Conservation (phyloP, 1,140 invertebrate species). For the Dreissena polymorpha region DNA sequence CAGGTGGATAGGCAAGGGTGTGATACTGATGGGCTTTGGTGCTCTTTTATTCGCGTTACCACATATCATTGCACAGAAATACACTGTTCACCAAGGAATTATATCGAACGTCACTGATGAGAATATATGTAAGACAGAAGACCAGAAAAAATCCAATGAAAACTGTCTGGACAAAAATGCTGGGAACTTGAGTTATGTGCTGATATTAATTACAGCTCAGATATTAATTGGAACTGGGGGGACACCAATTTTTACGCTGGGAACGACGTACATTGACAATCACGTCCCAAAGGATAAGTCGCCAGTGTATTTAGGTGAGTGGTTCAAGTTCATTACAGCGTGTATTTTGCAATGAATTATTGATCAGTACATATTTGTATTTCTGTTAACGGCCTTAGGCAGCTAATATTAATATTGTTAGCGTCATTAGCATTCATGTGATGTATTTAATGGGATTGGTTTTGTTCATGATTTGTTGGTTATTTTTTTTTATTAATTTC, state of each 20-base stretch:
- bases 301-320: slow-evolving; percentile 81
- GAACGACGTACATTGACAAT: slow-evolving; percentile 83
- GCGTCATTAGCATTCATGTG: no score
- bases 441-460: no score
- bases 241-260: slow-evolving; percentile 82
- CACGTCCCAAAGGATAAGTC: slow-evolving; percentile 82
- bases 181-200: slow-evolving; percentile 79
- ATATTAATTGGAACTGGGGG: slow-evolving; percentile 82
- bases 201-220: slow-evolving; percentile 82
- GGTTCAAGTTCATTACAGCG: not conserved
- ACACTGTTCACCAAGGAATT: slow-evolving; percentile 80
- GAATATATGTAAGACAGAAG: slow-evolving; percentile 71
- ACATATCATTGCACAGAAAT: slow-evolving; percentile 80
- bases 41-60: slow-evolving; percentile 90
- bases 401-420: no score
- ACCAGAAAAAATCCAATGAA: slow-evolving; percentile 51
- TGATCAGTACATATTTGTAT: no score
- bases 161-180: slow-evolving; percentile 74
- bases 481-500: no score
- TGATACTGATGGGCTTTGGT: slow-evolving; percentile 90
- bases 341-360: no score
- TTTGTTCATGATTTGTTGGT: no score
- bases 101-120: slow-evolving; percentile 68
- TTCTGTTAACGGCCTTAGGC: no score
- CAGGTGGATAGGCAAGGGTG: slow-evolving; percentile 97